Base-by-base conservation (phyloP, 2,797 vertebrate species). In the Odontamblyopus rebecca region DNA sequence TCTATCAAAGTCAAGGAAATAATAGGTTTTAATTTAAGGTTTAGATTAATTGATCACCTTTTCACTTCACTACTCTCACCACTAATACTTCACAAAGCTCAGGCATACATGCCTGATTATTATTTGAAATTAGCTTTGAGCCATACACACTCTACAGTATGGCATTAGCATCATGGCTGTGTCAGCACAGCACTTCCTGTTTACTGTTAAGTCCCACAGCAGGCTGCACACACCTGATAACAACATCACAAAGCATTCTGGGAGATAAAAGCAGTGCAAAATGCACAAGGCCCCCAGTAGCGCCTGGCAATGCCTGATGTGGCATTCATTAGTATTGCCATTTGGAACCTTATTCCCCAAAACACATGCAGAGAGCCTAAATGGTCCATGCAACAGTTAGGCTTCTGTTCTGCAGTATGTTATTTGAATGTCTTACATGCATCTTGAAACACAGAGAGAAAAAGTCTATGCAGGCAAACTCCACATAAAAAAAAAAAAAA, bases 181-280 rank as follows among this genome's bases (percentile, higher is more conserved):
- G 85, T 89, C 85, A 80, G 82, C 83, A 71, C 68, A 80, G 72
- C 81, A 84, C 82, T 88, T 88, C 79, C 83, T 85, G 80, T 89
- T 88, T 85, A 87, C 87, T 48, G 76, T 83, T 88, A 82, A 81
- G 77, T 86, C 81, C 81, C 82, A 50, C 77, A 81, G 89, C 84
- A 83, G 81, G 87, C 92, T 92, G 91, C 88, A 90, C 79, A 78
- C 71, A 15, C 70, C 70, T 88, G 91, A 92, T 92, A 92, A 91
- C 84, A 83, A 78, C 76, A 51, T 67, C 83, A 90, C 82, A 91
- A 90, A 86, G 89, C 89, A 86, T 88, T 81, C 87, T 85, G 85
- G 85, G 85, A 87, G 89, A 90, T 91, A 87, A 91, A 85, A 85
- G 82, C 23, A 9, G 74, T 69, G 68, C 72, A 71, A 85, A 85